Conservation (phyloP, 2,797 vertebrate species). For the Oreonectes daqikongensis region DNA sequence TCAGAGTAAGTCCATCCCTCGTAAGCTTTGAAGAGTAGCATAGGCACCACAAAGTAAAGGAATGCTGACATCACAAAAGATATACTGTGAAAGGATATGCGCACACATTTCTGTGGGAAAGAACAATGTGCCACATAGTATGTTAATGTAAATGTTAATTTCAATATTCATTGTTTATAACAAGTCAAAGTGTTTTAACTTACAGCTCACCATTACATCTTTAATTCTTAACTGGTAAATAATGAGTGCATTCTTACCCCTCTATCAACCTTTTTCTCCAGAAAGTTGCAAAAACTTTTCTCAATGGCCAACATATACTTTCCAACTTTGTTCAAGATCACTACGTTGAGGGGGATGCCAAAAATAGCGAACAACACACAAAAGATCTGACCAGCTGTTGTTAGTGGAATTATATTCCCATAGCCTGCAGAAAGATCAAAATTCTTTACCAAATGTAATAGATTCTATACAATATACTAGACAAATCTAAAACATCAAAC, state of each 20-base stretch:
- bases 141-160: too few relatives aligned
- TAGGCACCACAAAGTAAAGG: conserved; percentile 86
- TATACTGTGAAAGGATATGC: conserved; percentile 76
- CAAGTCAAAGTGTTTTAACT: neutral
- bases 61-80: conserved; percentile 68
- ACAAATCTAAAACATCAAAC: neutral
- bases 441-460: neutral
- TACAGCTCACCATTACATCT: neutral
- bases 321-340: conserved; percentile 87
- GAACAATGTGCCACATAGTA: neutral
- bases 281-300: conserved; percentile 70
- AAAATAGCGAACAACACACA: conserved; percentile 89
- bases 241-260: conserved; percentile 72
- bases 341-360: conserved; percentile 89
- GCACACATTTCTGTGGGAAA: conserved; percentile 65
- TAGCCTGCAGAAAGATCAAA: conserved; percentile 70
- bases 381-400: conserved; percentile 84
- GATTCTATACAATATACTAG: neutral
- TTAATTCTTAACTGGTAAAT: neutral
- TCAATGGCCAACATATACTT: conserved; percentile 84
- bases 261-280: conserved; percentile 70
- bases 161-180: neutral
- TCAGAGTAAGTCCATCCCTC: conserved; percentile 87
- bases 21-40: conserved; percentile 80
- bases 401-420: conserved; percentile 86